Base-by-base conservation (phyloP, 1,140 invertebrate species). In the Araneus ventricosus region DNA sequence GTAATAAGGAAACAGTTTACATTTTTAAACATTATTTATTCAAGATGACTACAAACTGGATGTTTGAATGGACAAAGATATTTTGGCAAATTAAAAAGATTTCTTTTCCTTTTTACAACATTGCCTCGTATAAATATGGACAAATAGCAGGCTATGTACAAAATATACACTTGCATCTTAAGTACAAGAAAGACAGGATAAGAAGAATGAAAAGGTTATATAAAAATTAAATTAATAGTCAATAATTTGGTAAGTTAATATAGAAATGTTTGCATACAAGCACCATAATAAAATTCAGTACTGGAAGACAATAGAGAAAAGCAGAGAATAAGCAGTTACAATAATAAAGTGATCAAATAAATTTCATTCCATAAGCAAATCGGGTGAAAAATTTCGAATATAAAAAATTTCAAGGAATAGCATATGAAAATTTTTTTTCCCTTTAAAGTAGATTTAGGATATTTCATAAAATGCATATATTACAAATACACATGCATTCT, bases 91-190 rank as follows among this genome's bases (percentile, higher is more conserved):
- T 52, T 82, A 82, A 82, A 82, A 41, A 52, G 37, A 67, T 45
- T 82, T 45, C 45, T 82, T 3, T 82, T 61, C 30, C n/a, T 20
- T 88, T 41, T 70, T 22, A 87, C 85, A 87, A 63, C 4, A 61
- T 24, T 63, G 45, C 39, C 22, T 59, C 14, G 84, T 67, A 88
- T 88, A 67, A 67, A 41, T 88, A 59, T 88, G 61, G 61, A 67
- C 30, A 88, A 88, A 39, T 41, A 88, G 86, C 86, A 70, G 59
- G 61, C 34, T 88, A 88, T 88, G 30, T 88, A 88, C 86, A 88
- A 88, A 88, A 88, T 88, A 88, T 88, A 88, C 86, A 88, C 20
- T 70, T 67, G 59, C 57, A 59, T 41, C n/a, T 70, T 88, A 70
- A 88, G 85, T 87, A 87, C 85, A 87, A 22, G 8, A 52, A 86